Percentiles rank a stretch among this genome's conserved stretches.
phyloP scores from a whole-genome alignment of 2,113 vertebrate genomes.

The Origma solitaria region DNA sequence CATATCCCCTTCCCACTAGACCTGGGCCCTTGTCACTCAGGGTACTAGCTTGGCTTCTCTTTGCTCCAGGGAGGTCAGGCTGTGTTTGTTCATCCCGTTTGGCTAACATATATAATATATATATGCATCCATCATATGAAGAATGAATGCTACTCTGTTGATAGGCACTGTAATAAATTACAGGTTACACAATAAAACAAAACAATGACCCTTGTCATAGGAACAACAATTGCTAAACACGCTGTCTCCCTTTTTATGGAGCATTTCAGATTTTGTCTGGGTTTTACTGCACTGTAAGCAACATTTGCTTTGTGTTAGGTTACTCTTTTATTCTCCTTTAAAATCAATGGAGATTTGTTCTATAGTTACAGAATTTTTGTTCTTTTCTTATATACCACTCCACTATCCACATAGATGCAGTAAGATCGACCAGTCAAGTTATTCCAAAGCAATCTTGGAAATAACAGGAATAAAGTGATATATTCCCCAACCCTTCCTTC shows the following conservation, averaged over 20 bases:
- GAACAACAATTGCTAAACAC: neutral
- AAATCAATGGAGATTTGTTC: slow-evolving; percentile 1
- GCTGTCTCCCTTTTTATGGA: neutral
- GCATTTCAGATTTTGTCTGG: slow-evolving; percentile 14
- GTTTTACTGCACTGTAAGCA: slow-evolving; percentile 18
- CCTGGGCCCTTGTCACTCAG: neutral
- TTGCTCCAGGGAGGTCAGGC: neutral
- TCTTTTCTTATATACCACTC: neutral
- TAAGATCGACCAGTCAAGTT: neutral
- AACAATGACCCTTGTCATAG: neutral
- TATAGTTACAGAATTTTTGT: neutral
- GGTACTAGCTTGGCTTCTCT: neutral
- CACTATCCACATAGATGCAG: neutral
- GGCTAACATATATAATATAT: neutral
- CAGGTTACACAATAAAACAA: neutral
- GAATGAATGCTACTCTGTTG: neutral
- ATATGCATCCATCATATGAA: neutral
- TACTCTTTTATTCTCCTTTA: neutral
- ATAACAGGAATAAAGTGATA: neutral
- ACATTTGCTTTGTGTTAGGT: slow-evolving; percentile 47
- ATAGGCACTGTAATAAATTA: neutral
- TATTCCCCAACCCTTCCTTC: neutral
- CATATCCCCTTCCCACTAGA: neutral
- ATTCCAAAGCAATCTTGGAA: slow-evolving; percentile 20
- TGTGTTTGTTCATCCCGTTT: neutral